Evolutionary conservation across 2,797 vertebrate genomes (phyloP), one percentile per base, ranked within the genome.

Genomic region (Hemitrygon akajei): DNA sequence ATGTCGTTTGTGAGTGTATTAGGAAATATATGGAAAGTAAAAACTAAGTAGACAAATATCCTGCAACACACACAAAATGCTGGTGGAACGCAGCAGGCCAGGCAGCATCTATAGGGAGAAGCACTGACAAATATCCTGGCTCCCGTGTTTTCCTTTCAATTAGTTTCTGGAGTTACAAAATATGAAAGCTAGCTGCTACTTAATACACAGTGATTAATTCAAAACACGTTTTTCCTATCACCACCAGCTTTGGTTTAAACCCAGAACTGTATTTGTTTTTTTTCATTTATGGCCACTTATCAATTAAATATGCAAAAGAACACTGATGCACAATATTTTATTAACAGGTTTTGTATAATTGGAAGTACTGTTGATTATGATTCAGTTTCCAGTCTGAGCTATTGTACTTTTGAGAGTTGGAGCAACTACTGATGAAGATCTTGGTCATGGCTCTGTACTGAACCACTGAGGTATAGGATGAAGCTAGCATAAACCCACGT

Each of bases 231-330:
- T 58, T 47, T 12, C 47, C 47, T 0, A 11, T 84, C 27, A 27
- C 40, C 47, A 84, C 58, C 27, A 40, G 18, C 40, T 22, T 56
- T 58, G 81, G 58, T 56, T 3, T 30, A 56, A 27, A 84, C 3
- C 10, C 22, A 56, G n/a, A n/a, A n/a, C n/a, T n/a, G 11, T 58
- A 4, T 27, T 84, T 84, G 10, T 10, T 12, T 47, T 84, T 84
- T 27, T 47, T 84, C 47, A 58, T 22, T 84, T 56, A 25, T n/a
- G 16, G 60, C 14, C 5, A 60, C 18, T 58, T 87, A 87, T 1
- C 30, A 18, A n/a, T 87, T 66, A 66, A 87, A 63, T 87, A 87
- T 63, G 58, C 84, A 87, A 63, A 87, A 87, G 14, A 87, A 63
- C 3, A 63, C 63, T 1, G 10, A n/a, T 87, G 58, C 58, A 82